Percentiles rank a stretch among this genome's conserved stretches.
Evolutionary conservation across 2,797 vertebrate genomes (phyloP).

Genomic region (Decapterus maruadsi): DNA sequence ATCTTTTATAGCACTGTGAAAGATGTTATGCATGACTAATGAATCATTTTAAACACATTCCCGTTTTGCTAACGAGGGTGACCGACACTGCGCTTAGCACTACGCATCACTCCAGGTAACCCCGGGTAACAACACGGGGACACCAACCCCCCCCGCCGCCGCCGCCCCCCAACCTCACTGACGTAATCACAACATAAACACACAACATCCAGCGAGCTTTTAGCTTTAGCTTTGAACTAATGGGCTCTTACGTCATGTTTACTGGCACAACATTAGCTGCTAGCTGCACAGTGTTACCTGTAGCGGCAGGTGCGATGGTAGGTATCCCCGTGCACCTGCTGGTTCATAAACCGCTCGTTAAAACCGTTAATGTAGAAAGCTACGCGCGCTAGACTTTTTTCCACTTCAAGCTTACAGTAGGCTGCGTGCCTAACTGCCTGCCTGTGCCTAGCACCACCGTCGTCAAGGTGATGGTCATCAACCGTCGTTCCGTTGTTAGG

Average conservation of each 20-base stretch:
- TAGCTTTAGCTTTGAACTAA: background rate
- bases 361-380: conserved; percentile 9
- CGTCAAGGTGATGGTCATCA: too few species aligned
- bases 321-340: conserved; percentile 75
- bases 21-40: background rate
- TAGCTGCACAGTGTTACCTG: conserved; percentile 77
- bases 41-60: background rate
- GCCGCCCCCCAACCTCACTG: conserved; percentile 26
- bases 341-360: conserved; percentile 41
- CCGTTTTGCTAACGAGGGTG: background rate
- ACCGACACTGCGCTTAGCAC: background rate
- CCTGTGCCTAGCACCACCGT: too few species aligned
- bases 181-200: conserved; percentile 26
- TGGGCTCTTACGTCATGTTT: background rate
- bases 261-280: conserved; percentile 5
- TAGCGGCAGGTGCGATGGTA: conserved; percentile 71
- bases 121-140: conserved; percentile 7
- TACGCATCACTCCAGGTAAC: background rate
- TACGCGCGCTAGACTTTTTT: background rate
- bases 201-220: background rate
- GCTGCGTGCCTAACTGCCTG: background rate
- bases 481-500: too few species aligned
- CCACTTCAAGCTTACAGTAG: background rate
- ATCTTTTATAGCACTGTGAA: background rate
- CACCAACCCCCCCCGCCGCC: too few species aligned